Evolutionary conservation across 2,113 vertebrate genomes (phyloP).

Genomic region (Tupaia chinensis): DNA sequence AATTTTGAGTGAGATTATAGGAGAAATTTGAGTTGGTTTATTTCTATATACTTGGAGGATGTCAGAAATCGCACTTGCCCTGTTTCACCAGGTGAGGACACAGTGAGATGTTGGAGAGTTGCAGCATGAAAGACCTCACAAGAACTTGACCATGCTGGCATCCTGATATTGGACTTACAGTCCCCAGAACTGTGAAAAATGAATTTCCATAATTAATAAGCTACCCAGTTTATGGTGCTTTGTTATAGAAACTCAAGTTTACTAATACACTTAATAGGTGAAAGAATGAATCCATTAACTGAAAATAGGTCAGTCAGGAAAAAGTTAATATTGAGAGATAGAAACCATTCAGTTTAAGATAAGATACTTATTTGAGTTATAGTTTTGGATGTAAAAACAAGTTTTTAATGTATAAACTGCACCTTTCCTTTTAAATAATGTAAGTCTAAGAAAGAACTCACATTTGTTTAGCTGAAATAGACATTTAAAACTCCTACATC

Average conservation of each 20-base stretch:
- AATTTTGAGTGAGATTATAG: too few species aligned
- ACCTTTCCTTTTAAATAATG: background rate
- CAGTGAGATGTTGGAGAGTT: background rate
- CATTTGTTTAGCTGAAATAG: slow-evolving; percentile 10
- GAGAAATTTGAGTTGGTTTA: too few species aligned
- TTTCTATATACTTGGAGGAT: too few species aligned
- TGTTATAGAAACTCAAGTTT: background rate
- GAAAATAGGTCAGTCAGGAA: slow-evolving; percentile 30
- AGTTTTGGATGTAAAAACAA: slow-evolving; percentile 23
- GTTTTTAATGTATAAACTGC: background rate
- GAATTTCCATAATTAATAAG: background rate
- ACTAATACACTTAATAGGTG: background rate
- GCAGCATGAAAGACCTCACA: background rate
- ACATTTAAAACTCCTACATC: background rate
- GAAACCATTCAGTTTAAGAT: slow-evolving; percentile 25
- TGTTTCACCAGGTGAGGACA: background rate
- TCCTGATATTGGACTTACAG: background rate
- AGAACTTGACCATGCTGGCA: background rate
- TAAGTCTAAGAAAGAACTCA: slow-evolving; percentile 9
- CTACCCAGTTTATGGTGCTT: background rate
- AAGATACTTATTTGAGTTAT: background rate
- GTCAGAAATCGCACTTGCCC: background rate
- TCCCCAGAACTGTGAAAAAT: background rate
- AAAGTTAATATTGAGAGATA: background rate
- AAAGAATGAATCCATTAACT: background rate